These are phyloP conservation scores for Lithophane semibrunnea DNA, from an alignment of 2,888 invertebrate species.

Conservation along the genomic window DNA sequence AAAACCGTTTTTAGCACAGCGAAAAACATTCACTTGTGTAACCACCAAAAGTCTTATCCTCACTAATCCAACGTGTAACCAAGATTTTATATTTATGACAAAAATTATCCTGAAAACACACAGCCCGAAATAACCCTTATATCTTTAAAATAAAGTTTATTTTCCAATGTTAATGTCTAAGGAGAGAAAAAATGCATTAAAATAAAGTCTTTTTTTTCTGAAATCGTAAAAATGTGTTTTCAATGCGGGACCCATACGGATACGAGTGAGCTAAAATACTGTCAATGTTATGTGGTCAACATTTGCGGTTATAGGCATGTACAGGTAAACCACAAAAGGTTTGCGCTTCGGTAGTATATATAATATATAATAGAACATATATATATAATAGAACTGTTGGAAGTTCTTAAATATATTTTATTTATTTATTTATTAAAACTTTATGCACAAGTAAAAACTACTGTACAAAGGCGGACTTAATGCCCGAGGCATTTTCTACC, in stretches of 20 bases:
- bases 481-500: no score
- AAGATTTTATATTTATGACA: slow-evolving; percentile 52
- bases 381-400: no score
- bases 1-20: slow-evolving; percentile 3
- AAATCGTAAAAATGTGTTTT: slow-evolving; percentile 47
- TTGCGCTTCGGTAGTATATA: no score
- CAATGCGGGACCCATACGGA: slow-evolving; percentile 62
- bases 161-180: not conserved
- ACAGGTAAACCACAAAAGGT: not conserved
- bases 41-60: slow-evolving; percentile 42
- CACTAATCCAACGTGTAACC: slow-evolving; percentile 21
- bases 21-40: slow-evolving; percentile 7
- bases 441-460: no score
- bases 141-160: accelerated
- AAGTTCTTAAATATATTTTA: not conserved
- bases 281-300: slow-evolving; percentile 41
- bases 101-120: slow-evolving; percentile 49
- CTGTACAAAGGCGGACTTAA: no score
- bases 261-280: slow-evolving; percentile 30
- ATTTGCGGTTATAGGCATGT: slow-evolving; percentile 42
- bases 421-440: no score
- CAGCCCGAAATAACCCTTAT: not conserved
- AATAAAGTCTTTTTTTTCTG: slow-evolving; percentile 15
- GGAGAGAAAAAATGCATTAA: slow-evolving; percentile 46
- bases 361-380: no score